Evolutionary conservation across 2,797 vertebrate genomes (phyloP).

Genomic region (Sebastes iracundus): DNA sequence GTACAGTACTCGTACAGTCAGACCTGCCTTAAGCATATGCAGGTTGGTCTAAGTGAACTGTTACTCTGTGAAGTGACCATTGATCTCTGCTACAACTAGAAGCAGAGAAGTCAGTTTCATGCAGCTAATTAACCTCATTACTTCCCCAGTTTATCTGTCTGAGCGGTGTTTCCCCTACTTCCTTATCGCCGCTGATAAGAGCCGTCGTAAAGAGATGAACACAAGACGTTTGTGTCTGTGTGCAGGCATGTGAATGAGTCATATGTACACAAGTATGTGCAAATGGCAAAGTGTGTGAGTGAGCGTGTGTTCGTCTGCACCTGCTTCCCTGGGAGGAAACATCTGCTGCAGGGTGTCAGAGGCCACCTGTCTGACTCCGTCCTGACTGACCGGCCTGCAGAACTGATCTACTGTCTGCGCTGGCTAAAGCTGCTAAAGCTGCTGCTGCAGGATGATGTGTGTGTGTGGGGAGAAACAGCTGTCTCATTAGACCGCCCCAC

Average conservation of each 20-base stretch:
- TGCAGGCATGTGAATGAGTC: conserved; percentile 36
- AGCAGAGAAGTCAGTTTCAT: neutral
- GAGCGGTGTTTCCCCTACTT: conserved; percentile 10
- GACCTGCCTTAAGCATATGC: neutral
- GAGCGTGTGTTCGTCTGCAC: conserved; percentile 58
- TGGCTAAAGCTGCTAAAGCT: neutral
- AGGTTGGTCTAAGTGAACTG: neutral
- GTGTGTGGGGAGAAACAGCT: conserved; percentile 27
- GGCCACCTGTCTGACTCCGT: conserved; percentile 67
- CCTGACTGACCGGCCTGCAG: conserved; percentile 20
- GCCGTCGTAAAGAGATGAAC: conserved; percentile 50
- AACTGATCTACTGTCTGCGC: conserved; percentile 27
- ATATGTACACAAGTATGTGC: conserved; percentile 25
- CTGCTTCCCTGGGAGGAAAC: conserved; percentile 74
- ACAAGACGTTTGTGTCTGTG: conserved; percentile 35
- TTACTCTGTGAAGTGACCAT: neutral
- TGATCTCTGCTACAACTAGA: neutral
- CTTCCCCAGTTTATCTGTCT: conserved; percentile 23
- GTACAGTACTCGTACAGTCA: neutral
- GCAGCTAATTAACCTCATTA: conserved; percentile 25
- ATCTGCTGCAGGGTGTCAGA: conserved; percentile 73
- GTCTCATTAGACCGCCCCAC: neutral
- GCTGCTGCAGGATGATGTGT: conserved; percentile 12
- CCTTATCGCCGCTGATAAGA: conserved; percentile 59
- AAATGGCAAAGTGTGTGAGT: conserved; percentile 2